Conservation (phyloP, 1,140 invertebrate genomes). For the Vanessa atalanta region DNA sequence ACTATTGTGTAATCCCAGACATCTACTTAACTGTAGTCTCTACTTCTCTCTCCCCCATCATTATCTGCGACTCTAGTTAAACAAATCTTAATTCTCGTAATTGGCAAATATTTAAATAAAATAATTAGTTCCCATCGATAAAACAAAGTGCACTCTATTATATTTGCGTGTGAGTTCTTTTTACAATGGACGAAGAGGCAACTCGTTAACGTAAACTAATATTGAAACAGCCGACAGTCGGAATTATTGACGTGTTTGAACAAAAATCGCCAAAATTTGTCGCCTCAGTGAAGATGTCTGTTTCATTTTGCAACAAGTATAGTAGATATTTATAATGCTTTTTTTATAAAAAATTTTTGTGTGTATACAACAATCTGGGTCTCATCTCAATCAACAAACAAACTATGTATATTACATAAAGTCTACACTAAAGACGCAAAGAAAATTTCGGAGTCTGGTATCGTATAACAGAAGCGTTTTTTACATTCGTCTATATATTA, state of each 20-base stretch:
- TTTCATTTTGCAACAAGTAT: background rate
- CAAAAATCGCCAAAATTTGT: conserved; percentile 51
- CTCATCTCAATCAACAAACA: too few relatives aligned
- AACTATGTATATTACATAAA: too few relatives aligned
- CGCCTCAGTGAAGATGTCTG: conserved; percentile 11
- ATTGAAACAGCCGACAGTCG: conserved; percentile 48
- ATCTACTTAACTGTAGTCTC: background rate
- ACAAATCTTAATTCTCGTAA: conserved; percentile 51
- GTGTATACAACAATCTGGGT: too few relatives aligned
- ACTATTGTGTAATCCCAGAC: conserved; percentile 4
- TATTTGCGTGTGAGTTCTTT: conserved; percentile 22
- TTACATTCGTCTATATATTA: too few relatives aligned
- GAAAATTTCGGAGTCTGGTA: too few relatives aligned
- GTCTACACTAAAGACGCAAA: too few relatives aligned
- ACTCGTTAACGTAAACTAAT: conserved; percentile 59
- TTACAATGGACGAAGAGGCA: conserved; percentile 11
- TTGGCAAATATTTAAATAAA: conserved; percentile 62
- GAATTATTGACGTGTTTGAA: conserved; percentile 58
- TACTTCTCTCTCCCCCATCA: conserved; percentile 16
- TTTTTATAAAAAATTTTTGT: background rate
- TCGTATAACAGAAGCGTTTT: too few relatives aligned
- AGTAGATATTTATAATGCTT: background rate
- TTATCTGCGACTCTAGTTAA: conserved; percentile 43
- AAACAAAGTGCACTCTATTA: conserved; percentile 39
- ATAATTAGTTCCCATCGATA: conserved; percentile 46